Conservation (phyloP, 2,888 invertebrate genomes). For the Boloria euphrosyne region DNA sequence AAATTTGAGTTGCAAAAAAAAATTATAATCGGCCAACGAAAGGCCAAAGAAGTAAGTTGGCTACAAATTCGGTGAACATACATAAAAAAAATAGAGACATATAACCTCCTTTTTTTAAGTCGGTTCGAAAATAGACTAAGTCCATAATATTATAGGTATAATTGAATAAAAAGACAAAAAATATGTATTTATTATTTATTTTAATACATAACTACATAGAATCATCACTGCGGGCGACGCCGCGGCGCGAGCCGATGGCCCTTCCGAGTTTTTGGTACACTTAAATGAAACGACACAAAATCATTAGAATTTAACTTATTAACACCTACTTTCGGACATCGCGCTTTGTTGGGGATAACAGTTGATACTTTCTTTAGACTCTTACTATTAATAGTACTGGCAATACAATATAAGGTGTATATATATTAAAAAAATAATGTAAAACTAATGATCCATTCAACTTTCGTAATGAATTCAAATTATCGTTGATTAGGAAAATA, state of each 20-base stretch:
- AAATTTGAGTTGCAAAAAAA: no score
- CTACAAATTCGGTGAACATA: no score
- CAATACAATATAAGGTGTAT: background rate
- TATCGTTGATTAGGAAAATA: slow-evolving; percentile 10
- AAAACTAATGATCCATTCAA: no score
- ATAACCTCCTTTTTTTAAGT: background rate
- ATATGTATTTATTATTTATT: slow-evolving; percentile 67
- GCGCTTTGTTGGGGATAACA: slow-evolving; percentile 15
- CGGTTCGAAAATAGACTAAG: background rate
- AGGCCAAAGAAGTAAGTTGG: no score
- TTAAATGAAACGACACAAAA: slow-evolving; percentile 47
- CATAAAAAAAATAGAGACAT: background rate
- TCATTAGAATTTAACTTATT: slow-evolving; percentile 32
- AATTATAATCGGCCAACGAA: no score
- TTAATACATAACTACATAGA: slow-evolving; percentile 78
- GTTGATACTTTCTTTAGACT: background rate
- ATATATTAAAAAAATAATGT: background rate
- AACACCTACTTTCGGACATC: slow-evolving; percentile 32
- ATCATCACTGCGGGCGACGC: slow-evolving; percentile 61
- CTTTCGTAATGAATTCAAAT: no score
- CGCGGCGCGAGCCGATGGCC: slow-evolving; percentile 43
- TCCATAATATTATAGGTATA: background rate
- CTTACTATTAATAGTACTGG: no score
- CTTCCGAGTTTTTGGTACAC: slow-evolving; percentile 70
- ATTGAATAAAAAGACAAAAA: slow-evolving; percentile 35